Evolutionary conservation across 2,113 vertebrate genomes (phyloP).

Genomic region (Eulacestoma nigropectus): DNA sequence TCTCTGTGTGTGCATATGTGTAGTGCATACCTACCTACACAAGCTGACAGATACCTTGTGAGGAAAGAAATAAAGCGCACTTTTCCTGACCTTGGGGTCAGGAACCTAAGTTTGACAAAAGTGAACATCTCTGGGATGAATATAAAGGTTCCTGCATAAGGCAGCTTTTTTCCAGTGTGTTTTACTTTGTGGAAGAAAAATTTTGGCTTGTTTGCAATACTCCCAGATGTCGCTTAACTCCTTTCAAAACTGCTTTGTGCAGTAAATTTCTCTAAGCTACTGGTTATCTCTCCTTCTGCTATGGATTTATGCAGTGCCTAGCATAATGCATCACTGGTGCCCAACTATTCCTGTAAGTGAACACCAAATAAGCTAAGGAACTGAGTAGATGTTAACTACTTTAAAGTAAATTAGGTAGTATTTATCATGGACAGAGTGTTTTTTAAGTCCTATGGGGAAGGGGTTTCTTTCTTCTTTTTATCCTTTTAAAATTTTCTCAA

Average conservation of each 20-base stretch:
- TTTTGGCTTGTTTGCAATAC: background rate
- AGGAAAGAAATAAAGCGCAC: background rate
- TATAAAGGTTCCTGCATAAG: background rate
- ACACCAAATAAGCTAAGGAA: background rate
- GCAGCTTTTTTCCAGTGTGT: background rate
- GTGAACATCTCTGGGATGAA: background rate
- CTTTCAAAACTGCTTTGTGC: background rate
- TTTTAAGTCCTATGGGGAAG: background rate
- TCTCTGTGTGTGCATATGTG: background rate
- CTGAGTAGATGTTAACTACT: background rate
- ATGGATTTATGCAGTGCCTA: background rate
- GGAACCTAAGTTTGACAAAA: constrained; percentile 36
- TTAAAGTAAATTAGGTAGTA: constrained; percentile 10
- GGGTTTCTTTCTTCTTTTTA: background rate
- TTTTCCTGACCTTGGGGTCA: background rate
- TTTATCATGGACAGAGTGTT: background rate
- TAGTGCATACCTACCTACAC: background rate
- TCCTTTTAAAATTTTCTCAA: constrained; percentile 10
- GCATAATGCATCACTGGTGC: background rate
- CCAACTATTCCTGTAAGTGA: background rate
- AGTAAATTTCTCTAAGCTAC: background rate
- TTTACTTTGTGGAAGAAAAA: background rate
- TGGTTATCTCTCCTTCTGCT: background rate
- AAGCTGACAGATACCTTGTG: background rate
- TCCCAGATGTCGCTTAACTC: background rate